Base-by-base conservation (phyloP, 2,113 vertebrate species). In the Triplophysa tibetana region DNA sequence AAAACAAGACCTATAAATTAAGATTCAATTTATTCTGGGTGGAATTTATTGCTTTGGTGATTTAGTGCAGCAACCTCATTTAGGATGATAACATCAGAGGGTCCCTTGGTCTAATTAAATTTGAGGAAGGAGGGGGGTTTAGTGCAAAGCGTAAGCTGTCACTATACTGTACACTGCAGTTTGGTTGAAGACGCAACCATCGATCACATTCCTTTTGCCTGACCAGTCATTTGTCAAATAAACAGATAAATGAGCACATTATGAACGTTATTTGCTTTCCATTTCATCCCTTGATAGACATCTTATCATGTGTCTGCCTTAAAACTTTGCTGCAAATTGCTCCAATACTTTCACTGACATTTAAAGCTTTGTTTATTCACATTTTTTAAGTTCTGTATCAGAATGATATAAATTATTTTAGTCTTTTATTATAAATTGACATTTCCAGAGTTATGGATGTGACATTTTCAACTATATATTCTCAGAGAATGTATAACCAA, bases 1-100 rank as follows among this genome's bases (percentile, higher is more conserved):
- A 76, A 82, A 82, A 74, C 52, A 67, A 79, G 69, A 84, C 7
- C 84, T 68, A 84, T 84, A 84, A 85, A 85, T 84, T 82, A 79
- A 62, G 63, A 80, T 82, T 84, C 66, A 62, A 81, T 85, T 83
- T 85, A 78, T 84, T 65, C 60, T 64, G 10, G 63, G 12, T 26
- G 14, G 45, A 65, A 84, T 87, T 83, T 83, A 83, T 78, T 50
- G 80, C 62, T 60, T 43, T 61, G 63, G 81, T 70, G 63, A 81
- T 69, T 79, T 84, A 84, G 82, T 83, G 62, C 72, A 82, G 79
- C 56, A 70, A 79, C 75, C 78, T 77, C 66, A 56, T 81, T 69
- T 50, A 79, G 54, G 81, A 72, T 83, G 75, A 84, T 85, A 77
- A 82, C 83, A 83, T 85, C 74, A 84, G 61, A 45, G 61, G 72